Conservation (phyloP, 2,888 invertebrate genomes). For the Parnassius orleans region DNA sequence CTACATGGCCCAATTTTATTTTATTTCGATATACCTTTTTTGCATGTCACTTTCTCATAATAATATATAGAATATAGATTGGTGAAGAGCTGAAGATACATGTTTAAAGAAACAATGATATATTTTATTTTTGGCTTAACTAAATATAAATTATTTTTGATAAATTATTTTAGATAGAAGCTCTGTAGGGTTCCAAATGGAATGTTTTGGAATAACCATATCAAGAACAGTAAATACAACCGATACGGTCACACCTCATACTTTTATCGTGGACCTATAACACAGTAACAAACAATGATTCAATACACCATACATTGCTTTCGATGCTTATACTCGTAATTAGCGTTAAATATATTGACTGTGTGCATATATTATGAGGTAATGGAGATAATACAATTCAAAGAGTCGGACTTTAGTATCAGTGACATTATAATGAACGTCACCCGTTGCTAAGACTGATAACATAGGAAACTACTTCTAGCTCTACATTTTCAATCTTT, state of each 20-base stretch:
- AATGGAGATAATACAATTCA: slow-evolving; percentile 38
- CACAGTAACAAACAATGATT: slow-evolving; percentile 33
- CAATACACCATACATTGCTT: slow-evolving; percentile 36
- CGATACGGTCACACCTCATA: slow-evolving; percentile 41
- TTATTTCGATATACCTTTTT: no score
- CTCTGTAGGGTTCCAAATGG: no score
- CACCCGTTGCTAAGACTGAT: slow-evolving; percentile 55
- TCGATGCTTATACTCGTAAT: slow-evolving; percentile 16
- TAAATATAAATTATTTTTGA: neutral
- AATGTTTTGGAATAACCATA: slow-evolving; percentile 51
- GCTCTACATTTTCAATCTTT: slow-evolving; percentile 28
- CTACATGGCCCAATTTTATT: no score
- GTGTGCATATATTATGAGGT: slow-evolving; percentile 30
- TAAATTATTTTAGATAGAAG: slow-evolving; percentile 22
- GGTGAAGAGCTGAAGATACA: no score
- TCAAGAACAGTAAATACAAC: slow-evolving; percentile 54
- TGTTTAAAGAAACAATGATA: no score
- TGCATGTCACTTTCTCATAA: no score
- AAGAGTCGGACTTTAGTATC: slow-evolving; percentile 43
- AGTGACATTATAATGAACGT: slow-evolving; percentile 39
- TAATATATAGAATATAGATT: no score
- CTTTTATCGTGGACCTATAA: slow-evolving; percentile 34
- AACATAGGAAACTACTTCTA: slow-evolving; percentile 50
- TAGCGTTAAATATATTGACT: slow-evolving; percentile 4
- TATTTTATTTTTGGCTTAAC: neutral